A percentile compares a stretch with the other conserved stretches of the same genome.
These are phyloP conservation scores for Brachionus rubens DNA, from an alignment of 1,140 invertebrate genomes.

Conservation along the genomic window DNA sequence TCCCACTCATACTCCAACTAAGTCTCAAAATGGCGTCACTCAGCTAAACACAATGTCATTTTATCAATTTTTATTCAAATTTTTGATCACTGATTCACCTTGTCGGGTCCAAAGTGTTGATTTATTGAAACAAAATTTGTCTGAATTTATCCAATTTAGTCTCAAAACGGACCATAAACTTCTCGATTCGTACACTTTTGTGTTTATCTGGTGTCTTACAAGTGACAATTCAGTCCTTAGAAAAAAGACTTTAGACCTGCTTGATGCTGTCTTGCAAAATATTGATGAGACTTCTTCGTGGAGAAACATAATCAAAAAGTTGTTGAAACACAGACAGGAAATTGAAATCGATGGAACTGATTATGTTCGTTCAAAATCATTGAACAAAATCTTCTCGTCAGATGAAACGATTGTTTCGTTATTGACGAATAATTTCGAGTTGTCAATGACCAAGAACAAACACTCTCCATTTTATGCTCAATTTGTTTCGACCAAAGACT, in stretches of 20 bases:
- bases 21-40: not conserved
- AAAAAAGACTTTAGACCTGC: not conserved
- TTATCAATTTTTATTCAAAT: slow-evolving; percentile 36
- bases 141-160: not conserved
- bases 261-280: not conserved
- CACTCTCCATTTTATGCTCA: not conserved
- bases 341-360: slow-evolving; percentile 26
- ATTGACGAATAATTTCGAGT: not conserved
- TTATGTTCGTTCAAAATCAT: slow-evolving; percentile 22
- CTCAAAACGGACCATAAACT: slow-evolving; percentile 1
- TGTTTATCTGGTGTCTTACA: not conserved
- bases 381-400: slow-evolving; percentile 12
- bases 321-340: slow-evolving; percentile 8
- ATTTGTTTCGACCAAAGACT: not conserved
- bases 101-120: not conserved
- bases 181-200: not conserved
- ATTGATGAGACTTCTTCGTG: not conserved
- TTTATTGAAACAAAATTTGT: not conserved
- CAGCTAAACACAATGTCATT: not conserved
- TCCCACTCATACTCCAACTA: slow-evolving; percentile 24
- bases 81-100: not conserved
- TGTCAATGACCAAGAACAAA: not conserved
- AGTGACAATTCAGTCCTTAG: not conserved
- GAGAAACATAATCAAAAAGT: not conserved
- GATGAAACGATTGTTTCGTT: not conserved